Percentiles rank a stretch among this genome's conserved stretches.
Conservation (phyloP, 2,888 invertebrate species). For the Geophilus truncorum region DNA sequence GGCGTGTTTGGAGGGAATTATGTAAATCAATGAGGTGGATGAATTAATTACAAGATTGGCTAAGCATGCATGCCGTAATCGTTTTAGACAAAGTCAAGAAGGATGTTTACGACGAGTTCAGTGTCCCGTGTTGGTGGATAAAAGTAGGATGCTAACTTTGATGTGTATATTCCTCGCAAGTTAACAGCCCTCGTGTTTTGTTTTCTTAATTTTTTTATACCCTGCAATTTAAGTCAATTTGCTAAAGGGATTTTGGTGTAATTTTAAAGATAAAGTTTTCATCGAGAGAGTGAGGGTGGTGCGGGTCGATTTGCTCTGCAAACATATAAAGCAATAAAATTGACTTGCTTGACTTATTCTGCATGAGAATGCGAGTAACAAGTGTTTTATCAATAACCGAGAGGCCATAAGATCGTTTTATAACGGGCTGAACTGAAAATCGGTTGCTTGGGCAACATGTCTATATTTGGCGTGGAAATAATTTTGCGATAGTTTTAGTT, state of each 20-base stretch:
- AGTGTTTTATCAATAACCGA: too few relatives aligned
- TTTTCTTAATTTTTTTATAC: not conserved
- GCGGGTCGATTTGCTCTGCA: too few relatives aligned
- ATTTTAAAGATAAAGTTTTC: not conserved
- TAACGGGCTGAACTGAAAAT: too few relatives aligned
- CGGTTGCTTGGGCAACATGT: too few relatives aligned
- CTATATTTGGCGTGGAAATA: too few relatives aligned
- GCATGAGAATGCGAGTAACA: too few relatives aligned
- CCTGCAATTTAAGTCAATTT: not conserved
- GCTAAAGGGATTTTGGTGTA: not conserved
- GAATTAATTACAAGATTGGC: constrained; percentile 27
- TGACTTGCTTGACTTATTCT: too few relatives aligned
- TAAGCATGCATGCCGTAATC: not conserved
- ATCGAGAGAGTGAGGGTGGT: too few relatives aligned
- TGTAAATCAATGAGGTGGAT: constrained; percentile 19
- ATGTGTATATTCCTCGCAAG: not conserved
- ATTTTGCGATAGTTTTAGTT: too few relatives aligned
- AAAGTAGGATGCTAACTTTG: not conserved
- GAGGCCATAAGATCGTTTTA: too few relatives aligned
- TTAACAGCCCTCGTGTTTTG: not conserved
- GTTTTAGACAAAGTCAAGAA: not conserved
- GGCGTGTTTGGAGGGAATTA: not conserved
- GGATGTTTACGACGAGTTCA: not conserved
- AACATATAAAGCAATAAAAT: too few relatives aligned
- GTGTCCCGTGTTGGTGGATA: too few relatives aligned